A percentile compares a stretch with the other conserved stretches of the same genome.
Evolutionary conservation across 1,140 invertebrate genomes (phyloP).

Genomic region (Brachionus rotundiformis): DNA sequence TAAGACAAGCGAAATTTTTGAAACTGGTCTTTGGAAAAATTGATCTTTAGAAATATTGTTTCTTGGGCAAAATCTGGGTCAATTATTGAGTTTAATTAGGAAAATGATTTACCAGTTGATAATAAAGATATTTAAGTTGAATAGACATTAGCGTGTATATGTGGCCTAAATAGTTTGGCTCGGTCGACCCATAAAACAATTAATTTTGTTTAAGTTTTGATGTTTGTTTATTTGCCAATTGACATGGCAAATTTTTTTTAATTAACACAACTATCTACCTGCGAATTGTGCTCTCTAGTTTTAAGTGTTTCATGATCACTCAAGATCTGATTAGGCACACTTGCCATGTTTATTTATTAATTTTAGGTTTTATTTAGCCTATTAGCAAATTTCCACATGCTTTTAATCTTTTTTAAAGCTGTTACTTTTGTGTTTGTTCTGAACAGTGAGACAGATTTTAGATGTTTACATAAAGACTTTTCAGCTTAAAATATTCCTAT

Average conservation of each 20-base stretch:
- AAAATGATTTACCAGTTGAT: constrained; percentile 25
- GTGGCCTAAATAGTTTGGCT: background rate
- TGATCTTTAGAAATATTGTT: constrained; percentile 13
- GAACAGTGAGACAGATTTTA: background rate
- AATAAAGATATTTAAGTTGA: constrained; percentile 22
- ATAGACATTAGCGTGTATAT: background rate
- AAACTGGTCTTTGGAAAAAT: constrained; percentile 8
- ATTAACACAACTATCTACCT: background rate
- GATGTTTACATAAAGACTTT: background rate
- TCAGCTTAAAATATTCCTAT: background rate
- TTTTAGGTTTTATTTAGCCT: background rate
- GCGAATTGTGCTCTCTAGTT: background rate
- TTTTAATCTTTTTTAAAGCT: background rate
- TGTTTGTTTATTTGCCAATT: background rate
- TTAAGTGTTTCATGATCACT: background rate
- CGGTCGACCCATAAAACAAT: constrained; percentile 5
- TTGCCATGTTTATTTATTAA: background rate
- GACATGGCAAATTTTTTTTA: background rate
- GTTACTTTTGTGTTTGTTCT: background rate
- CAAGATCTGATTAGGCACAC: background rate
- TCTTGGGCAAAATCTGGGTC: background rate
- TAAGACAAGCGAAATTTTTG: background rate
- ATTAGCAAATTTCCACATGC: background rate
- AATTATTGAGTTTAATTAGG: constrained; percentile 42
- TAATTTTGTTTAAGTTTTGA: background rate